A percentile compares a stretch with the other conserved stretches of the same genome.
Evolutionary conservation across 2,888 invertebrate genomes (phyloP).

Genomic region (Prosopocoilus inquinatus): DNA sequence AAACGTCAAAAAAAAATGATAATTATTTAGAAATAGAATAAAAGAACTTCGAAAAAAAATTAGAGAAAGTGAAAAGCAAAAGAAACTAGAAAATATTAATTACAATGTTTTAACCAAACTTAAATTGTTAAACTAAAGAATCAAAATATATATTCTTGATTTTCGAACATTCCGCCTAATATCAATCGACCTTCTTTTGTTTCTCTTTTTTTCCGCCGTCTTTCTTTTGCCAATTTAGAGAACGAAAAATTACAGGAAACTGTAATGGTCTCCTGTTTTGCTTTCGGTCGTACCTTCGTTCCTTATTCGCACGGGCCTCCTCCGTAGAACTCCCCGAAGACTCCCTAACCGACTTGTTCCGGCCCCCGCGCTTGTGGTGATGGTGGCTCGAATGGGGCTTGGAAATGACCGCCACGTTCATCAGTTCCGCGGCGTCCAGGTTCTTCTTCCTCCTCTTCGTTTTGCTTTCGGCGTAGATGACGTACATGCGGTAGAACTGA

Average conservation of each 20-base stretch:
- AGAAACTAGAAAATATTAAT: no score
- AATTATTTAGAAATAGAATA: no score
- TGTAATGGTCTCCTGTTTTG: no score
- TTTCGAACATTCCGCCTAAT: no score
- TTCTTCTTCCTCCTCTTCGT: slow-evolving; percentile 46
- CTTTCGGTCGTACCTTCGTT: no score
- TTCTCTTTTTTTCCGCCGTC: background rate
- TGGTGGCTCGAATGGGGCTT: slow-evolving; percentile 22
- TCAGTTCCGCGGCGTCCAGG: slow-evolving; percentile 42
- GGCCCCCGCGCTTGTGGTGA: background rate
- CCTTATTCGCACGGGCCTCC: background rate
- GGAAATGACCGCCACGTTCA: slow-evolving; percentile 58
- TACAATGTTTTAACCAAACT: no score
- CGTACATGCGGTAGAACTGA: slow-evolving; percentile 80
- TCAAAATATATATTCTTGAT: slow-evolving; percentile 46
- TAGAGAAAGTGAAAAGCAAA: no score
- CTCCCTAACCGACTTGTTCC: background rate
- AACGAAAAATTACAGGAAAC: no score
- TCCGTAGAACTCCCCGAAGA: background rate
- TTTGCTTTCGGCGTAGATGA: slow-evolving; percentile 70
- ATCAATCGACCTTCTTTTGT: no score
- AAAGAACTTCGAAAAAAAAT: no score
- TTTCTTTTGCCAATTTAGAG: no score
- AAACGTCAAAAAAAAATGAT: no score
- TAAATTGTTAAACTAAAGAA: background rate